Conservation (phyloP, 2,888 invertebrate genomes). For the Andricus curvator region DNA sequence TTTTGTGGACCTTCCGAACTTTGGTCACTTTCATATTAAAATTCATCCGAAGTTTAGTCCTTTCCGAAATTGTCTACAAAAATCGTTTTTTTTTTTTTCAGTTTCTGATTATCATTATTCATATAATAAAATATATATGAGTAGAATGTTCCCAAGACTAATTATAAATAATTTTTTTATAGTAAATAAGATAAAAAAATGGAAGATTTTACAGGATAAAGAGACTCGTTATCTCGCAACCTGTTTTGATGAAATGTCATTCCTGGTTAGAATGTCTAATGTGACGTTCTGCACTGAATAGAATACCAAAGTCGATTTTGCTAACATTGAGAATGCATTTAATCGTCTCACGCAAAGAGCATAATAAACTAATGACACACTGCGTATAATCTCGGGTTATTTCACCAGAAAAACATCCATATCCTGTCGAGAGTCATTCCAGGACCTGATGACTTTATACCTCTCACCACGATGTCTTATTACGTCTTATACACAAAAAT, state of each 20-base stretch:
- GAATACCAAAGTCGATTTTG: constrained; percentile 6
- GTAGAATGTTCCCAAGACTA: neutral
- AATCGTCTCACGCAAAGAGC: constrained; percentile 27
- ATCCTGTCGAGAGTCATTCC: constrained; percentile 26
- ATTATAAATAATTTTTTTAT: neutral
- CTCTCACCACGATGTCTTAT: constrained; percentile 4
- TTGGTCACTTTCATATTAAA: no score
- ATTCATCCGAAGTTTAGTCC: no score
- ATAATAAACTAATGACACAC: constrained; percentile 34
- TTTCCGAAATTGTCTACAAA: no score
- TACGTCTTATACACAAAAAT: neutral
- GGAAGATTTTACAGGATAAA: neutral
- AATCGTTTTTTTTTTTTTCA: no score
- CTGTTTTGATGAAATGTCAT: neutral
- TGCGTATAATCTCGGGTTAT: constrained; percentile 23
- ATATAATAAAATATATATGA: neutral
- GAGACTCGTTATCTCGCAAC: neutral
- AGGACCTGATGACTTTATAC: constrained; percentile 29
- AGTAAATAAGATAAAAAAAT: neutral
- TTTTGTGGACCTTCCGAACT: no score
- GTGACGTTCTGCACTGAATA: neutral
- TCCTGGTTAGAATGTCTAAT: constrained; percentile 21
- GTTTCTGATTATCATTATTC: no score
- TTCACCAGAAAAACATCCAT: constrained; percentile 25
- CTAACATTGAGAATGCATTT: constrained; percentile 21